Evolutionary conservation across 2,797 vertebrate species (phyloP), one percentile per base, ranked within the genome.

Genomic region (Melanotaenia pygmaea): DNA sequence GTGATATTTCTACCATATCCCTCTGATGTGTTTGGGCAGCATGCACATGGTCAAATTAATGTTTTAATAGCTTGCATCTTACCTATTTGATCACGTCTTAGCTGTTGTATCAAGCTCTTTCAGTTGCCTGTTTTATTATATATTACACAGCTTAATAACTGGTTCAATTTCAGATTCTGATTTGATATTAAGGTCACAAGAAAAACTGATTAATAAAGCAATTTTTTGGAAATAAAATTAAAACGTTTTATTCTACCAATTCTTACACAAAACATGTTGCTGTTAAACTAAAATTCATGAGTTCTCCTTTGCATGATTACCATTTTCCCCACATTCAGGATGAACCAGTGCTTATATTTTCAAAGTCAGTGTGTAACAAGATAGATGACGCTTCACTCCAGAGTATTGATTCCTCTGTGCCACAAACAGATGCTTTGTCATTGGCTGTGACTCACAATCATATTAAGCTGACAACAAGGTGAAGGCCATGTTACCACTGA

Each of bases 381-480:
- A 91, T 82, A 62, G 78, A 91, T n/a, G 56, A 77, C 2, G 40
- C 68, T 43, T 82, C 82, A 66, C 73, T 86, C 77, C 76, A 1
- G 71, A 67, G 65, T 88, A 91, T 89, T 70, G 89, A 90, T 91
- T 83, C 76, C 64, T 74, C 66, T 1, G 50, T 79, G 80, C 85
- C 75, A 77, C 77, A 81, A 88, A 89, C 86, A 83, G 88, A 88
- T 84, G 84, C 78, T 90, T 79, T 59, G 81, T 90, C 90, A 89
- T 73, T 80, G 86, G 64, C 74, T 81, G 77, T 50, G 86, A 80
- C 83, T 83, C 67, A 63, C 80, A 81, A 86, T 89, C 85, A 86
- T 84, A 88, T 86, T 85, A 90, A 72, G 73, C 59, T 79, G 81
- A 87, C 86, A 84, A 84, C 77, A 79, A 88, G 89, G 88, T 85